Evolutionary conservation across 2,113 vertebrate genomes (phyloP).

Genomic region (Raphicerus campestris): DNA sequence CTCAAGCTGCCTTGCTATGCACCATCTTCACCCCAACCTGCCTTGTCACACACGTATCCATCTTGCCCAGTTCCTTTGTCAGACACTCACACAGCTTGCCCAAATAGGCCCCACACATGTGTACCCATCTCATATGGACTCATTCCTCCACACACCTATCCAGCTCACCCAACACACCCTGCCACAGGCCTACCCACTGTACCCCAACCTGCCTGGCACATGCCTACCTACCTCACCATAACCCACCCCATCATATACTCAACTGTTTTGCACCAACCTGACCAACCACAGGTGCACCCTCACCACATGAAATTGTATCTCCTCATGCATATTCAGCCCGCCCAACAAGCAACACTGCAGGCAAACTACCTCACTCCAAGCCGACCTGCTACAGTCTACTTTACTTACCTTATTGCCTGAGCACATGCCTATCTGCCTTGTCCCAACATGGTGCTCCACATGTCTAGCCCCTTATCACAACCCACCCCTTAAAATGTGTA

Average conservation of each 20-base stretch:
- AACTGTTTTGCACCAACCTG: background rate
- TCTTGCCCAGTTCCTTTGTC: background rate
- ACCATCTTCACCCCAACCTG: background rate
- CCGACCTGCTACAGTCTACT: background rate
- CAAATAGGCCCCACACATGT: background rate
- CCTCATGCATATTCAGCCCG: fast-evolving
- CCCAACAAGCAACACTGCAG: background rate
- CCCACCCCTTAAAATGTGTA: background rate
- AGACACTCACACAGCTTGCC: background rate
- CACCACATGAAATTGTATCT: background rate
- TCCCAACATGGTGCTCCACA: background rate
- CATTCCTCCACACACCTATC: background rate
- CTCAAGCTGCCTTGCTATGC: background rate
- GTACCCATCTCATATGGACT: background rate
- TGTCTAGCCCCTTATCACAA: background rate
- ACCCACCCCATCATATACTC: background rate
- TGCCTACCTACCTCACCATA: background rate
- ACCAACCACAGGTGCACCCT: background rate
- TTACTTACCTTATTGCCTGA: background rate
- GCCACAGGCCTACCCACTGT: background rate
- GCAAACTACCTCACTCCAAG: background rate
- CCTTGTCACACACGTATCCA: background rate
- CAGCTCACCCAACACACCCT: background rate
- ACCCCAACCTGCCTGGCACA: background rate
- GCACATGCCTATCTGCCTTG: background rate